Base-by-base conservation (phyloP, 2,797 vertebrate genomes). In the Arrhamphus sclerolepis region DNA sequence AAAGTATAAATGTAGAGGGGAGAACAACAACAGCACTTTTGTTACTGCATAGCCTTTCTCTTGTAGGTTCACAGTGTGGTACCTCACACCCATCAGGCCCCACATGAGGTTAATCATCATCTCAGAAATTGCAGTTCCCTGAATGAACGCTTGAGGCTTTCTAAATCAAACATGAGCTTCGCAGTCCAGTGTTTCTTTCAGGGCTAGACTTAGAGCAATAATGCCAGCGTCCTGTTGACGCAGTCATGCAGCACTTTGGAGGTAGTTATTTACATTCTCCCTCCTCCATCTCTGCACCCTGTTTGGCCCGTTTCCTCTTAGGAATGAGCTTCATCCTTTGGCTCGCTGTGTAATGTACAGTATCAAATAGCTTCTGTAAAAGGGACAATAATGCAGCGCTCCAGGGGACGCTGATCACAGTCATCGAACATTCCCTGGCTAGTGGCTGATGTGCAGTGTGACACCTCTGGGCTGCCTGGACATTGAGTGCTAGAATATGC, bases 331-430 rank as follows among this genome's bases (percentile, higher is more conserved):
- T 8, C 42, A 64, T 72, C 69, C 75, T 69, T 46, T 60, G 75
- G 72, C 71, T 74, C 22, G 2, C 21, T 13, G 31, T 50, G 75
- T 73, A 81, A 84, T 80, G 66, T 79, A 72, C 75, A 69, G 61
- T 49, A 82, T 84, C 81, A 72, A 77, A 81, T 73, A 56, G 77
- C 54, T 77, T 80, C 75, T 83, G 67, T 74, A 75, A 75, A 66
- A 84, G 73, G 70, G 62, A 77, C 63, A 77, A 78, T 84, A 71
- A 68, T 54, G 75, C 76, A 58, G 70, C 74, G 22, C 78, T 78
- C 62, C 56, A 11, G 77, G 77, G 75, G 66, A 69, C 2, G 65
- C 52, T 19, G 51, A 66, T 62, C 20, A 0, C 52, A 22, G 78
- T 80, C 72, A 85, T 70, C 70, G 75, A 83, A 84, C 72, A 34